Percentiles rank a stretch among this genome's conserved stretches.
phyloP scores from a whole-genome alignment of 2,888 invertebrate genomes.

The Drosophila nigricruria region DNA sequence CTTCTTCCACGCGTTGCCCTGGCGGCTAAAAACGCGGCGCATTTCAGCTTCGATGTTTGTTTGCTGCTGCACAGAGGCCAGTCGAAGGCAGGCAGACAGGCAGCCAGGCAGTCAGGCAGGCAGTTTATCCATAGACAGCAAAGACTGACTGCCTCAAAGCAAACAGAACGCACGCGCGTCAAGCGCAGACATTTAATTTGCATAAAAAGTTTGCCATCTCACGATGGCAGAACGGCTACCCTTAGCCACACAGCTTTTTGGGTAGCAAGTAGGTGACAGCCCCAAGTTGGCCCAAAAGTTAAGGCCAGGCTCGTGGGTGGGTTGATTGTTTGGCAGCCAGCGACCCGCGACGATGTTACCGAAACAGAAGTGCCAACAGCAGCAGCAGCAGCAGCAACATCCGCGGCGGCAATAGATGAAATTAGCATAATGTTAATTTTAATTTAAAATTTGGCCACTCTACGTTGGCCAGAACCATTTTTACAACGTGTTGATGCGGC shows the following conservation, averaged over 20 bases:
- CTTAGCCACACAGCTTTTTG: slow-evolving; percentile 30
- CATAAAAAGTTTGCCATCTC: slow-evolving; percentile 73
- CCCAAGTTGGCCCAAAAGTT: slow-evolving; percentile 46
- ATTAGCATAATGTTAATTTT: slow-evolving; percentile 80
- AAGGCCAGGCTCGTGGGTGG: slow-evolving; percentile 58
- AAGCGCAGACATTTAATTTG: slow-evolving; percentile 78
- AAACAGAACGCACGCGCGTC: slow-evolving; percentile 81
- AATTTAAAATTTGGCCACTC: slow-evolving; percentile 80
- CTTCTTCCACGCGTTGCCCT: slow-evolving; percentile 16
- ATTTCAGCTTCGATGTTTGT: slow-evolving; percentile 28
- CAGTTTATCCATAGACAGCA: slow-evolving; percentile 34
- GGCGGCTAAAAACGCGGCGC: slow-evolving; percentile 35
- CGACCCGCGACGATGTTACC: slow-evolving; percentile 61
- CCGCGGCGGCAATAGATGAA: slow-evolving; percentile 53
- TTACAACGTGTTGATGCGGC: slow-evolving; percentile 78
- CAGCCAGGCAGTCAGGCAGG: slow-evolving; percentile 10
- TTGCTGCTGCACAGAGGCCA: slow-evolving; percentile 10
- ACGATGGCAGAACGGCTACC: slow-evolving; percentile 38
- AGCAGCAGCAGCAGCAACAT: slow-evolving; percentile 13
- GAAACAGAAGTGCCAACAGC: slow-evolving; percentile 21
- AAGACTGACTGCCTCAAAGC: slow-evolving; percentile 65
- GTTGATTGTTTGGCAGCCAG: slow-evolving; percentile 74
- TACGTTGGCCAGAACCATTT: slow-evolving; percentile 69
- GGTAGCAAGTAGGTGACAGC: slow-evolving; percentile 56
- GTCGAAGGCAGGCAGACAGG: background rate